Base-by-base conservation (phyloP, 2,888 invertebrate genomes). In the Dichetophora obliterata region DNA sequence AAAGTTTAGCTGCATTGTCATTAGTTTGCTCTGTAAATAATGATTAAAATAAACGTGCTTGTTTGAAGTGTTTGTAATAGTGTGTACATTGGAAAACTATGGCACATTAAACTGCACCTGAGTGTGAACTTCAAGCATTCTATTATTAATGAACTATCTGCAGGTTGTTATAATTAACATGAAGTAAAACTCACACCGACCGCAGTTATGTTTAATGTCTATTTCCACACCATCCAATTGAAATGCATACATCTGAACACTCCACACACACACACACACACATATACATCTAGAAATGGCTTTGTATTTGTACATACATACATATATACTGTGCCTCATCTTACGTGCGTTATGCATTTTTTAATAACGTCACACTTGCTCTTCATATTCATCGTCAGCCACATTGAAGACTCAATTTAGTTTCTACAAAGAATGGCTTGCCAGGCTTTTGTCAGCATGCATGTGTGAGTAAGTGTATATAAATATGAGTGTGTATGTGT, bases 81-180 rank as follows among this genome's bases (percentile, higher is more conserved):
- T 37, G 37, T 37, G 37, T 37, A 8, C 37, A 1, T 37, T 5
- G 8, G 6, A 14, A 43, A 11, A 43, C 43, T 11, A n/a, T n/a
- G n/a, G n/a, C n/a, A 11, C 43, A 43, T 43, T 43, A 43, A 43
- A 43, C 14, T 43, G 14, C 14, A 14, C 43, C 43, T 14, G 19
- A 66, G 22, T 66, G 48, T 50, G 37, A 63, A 52, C 27, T 73
- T 52, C 5, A 63, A 52, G 63, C 63, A n/a, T 16, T 61, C 19
- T 34, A 63, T 65, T 73, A 63, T 50, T 71, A 71, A 71, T 71
- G 71, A 71, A 57, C 71, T 71, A 22, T 71, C 59, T 71, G 31
- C 71, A 57, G 54, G 57, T 37, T 59, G 71, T 50, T 14, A 50
- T 68, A 48, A 71, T 37, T 31, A 71, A 22, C 37, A 43, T 37